These are phyloP conservation scores for Leptinotarsa juncta DNA, from an alignment of 2,888 invertebrate species.

Conservation along the genomic window DNA sequence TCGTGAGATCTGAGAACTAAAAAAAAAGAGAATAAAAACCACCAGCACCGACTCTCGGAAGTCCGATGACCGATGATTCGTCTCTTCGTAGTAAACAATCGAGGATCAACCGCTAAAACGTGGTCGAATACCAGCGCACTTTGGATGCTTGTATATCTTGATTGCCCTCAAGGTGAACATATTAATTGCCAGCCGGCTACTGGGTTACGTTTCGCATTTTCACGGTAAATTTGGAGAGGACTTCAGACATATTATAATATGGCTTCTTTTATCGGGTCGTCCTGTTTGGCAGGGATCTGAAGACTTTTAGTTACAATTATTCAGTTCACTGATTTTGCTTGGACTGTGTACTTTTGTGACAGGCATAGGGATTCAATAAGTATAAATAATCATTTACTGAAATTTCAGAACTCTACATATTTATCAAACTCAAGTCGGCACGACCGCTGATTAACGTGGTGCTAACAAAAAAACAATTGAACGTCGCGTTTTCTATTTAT, in stretches of 20 bases:
- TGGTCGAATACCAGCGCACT: conserved; percentile 29
- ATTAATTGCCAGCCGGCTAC: conserved; percentile 36
- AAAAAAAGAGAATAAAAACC: neutral
- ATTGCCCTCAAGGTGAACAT: conserved; percentile 32
- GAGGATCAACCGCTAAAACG: conserved; percentile 38
- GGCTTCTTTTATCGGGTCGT: conserved; percentile 3
- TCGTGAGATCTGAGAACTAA: neutral
- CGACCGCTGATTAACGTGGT: too few species aligned
- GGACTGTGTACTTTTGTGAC: too few species aligned
- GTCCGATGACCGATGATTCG: conserved; percentile 51
- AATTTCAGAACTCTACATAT: too few species aligned
- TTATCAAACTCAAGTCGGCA: too few species aligned
- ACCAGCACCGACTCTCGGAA: conserved; percentile 44
- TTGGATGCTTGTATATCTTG: conserved; percentile 22
- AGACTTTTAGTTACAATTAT: neutral
- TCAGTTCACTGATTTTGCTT: too few species aligned
- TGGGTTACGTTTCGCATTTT: conserved; percentile 24
- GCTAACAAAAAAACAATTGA: too few species aligned
- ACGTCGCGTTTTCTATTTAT: too few species aligned
- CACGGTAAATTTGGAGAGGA: conserved; percentile 21
- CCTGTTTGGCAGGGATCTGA: neutral
- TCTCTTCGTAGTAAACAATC: conserved; percentile 48
- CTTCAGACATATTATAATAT: conserved; percentile 1
- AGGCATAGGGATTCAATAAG: too few species aligned
- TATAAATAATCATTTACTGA: too few species aligned